These are phyloP conservation scores for Sinohyriopsis cumingii DNA, from an alignment of 2,888 invertebrate genomes.

Conservation along the genomic window DNA sequence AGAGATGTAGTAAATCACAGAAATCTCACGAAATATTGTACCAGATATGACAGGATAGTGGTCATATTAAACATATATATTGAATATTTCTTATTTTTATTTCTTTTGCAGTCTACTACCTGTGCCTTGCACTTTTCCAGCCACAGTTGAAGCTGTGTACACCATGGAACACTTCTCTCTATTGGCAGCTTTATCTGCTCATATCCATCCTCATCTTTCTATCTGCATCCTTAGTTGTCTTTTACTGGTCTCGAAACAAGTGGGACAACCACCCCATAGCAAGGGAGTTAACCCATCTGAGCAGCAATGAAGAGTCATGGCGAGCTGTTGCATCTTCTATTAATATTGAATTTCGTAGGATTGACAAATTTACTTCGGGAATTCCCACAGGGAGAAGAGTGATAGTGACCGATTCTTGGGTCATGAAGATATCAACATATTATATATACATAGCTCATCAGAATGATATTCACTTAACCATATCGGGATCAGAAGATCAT, in stretches of 20 bases:
- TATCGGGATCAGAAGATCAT: conserved; percentile 78
- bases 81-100: not conserved
- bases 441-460: conserved; percentile 84
- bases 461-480: conserved; percentile 82
- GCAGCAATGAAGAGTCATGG: conserved; percentile 74
- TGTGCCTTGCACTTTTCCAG: conserved; percentile 51
- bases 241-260: conserved; percentile 81
- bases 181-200: conserved; percentile 55
- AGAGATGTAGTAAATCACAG: too few relatives aligned
- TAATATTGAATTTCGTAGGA: conserved; percentile 82
- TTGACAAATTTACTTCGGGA: conserved; percentile 72
- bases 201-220: conserved; percentile 71
- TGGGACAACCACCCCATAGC: conserved; percentile 86
- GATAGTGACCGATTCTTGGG: conserved; percentile 85
- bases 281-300: conserved; percentile 75
- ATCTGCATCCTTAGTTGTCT: conserved; percentile 75
- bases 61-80: too few relatives aligned
- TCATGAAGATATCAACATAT: conserved; percentile 87
- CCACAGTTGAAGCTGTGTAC: conserved; percentile 49
- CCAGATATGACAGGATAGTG: too few relatives aligned
- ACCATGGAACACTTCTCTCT: conserved; percentile 36
- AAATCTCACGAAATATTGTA: too few relatives aligned
- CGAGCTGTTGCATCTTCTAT: conserved; percentile 81
- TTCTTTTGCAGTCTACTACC: conserved; percentile 62
- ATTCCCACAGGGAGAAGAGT: conserved; percentile 61